phyloP scores from a whole-genome alignment of 1,140 invertebrate species.

The Neoseiulus cucumeris region DNA sequence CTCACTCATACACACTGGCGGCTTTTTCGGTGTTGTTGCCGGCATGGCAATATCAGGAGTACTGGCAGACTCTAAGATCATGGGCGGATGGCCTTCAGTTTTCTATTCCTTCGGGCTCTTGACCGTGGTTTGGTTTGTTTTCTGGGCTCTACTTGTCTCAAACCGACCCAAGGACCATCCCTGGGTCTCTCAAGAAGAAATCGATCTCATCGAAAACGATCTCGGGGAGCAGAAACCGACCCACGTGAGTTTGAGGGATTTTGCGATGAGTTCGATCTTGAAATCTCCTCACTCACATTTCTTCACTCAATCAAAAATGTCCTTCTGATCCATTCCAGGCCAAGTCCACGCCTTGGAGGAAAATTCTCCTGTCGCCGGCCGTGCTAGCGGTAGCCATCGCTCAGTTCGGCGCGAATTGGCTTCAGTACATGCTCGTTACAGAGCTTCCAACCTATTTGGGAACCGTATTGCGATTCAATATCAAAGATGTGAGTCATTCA shows the following conservation, averaged over 20 bases:
- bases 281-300: slow-evolving; percentile 36
- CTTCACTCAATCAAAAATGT: neutral
- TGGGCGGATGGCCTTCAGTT: slow-evolving; percentile 16
- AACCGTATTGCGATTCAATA: slow-evolving; percentile 61
- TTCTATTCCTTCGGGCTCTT: slow-evolving; percentile 18
- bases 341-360: slow-evolving; percentile 50
- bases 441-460: slow-evolving; percentile 85
- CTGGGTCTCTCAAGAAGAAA: neutral
- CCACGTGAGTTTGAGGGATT: neutral
- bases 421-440: slow-evolving; percentile 81
- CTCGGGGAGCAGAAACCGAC: slow-evolving; percentile 6
- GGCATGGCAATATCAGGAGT: slow-evolving; percentile 5
- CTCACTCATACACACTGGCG: slow-evolving; percentile 21
- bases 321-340: neutral
- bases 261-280: too few relatives aligned
- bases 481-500: slow-evolving; percentile 45
- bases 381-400: slow-evolving; percentile 81
- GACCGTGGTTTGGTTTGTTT: slow-evolving; percentile 17
- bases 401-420: slow-evolving; percentile 76
- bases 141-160: slow-evolving; percentile 14
- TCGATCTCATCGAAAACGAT: neutral
- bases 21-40: slow-evolving; percentile 20
- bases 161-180: slow-evolving; percentile 8
- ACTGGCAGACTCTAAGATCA: neutral
- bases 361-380: slow-evolving; percentile 51